These are phyloP conservation scores for Stenodema calcarata DNA, from an alignment of 2,888 invertebrate species.

Conservation along the genomic window DNA sequence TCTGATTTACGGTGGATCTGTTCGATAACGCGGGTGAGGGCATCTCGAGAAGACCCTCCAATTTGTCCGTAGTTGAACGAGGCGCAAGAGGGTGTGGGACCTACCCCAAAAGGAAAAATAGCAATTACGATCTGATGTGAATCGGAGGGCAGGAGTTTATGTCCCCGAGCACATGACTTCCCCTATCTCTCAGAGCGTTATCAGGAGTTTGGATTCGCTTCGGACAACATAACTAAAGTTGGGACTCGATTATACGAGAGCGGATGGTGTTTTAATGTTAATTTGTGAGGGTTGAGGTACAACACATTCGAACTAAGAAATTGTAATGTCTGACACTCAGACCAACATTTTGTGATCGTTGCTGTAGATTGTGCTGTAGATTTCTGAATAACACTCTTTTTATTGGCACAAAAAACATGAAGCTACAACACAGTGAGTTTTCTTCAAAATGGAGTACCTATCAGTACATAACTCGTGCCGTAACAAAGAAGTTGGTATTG, in stretches of 20 bases:
- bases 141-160: not conserved
- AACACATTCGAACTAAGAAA: not conserved
- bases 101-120: conserved; percentile 46
- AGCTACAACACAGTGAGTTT: no score
- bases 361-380: no score
- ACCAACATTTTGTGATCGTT: no score
- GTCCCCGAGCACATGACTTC: not conserved
- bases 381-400: no score
- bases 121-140: conserved; percentile 40
- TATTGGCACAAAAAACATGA: no score
- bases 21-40: conserved; percentile 11
- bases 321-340: no score
- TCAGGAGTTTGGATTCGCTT: conserved; percentile 19
- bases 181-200: conserved; percentile 3
- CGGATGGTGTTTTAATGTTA: conserved; percentile 36
- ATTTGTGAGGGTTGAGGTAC: not conserved
- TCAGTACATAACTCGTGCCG: no score
- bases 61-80: conserved; percentile 28
- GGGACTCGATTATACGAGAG: not conserved
- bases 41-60: conserved; percentile 24
- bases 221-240: not conserved
- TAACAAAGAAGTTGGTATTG: no score
- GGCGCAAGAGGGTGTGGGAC: not conserved
- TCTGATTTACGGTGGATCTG: conserved; percentile 41
- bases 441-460: no score